phyloP scores from a whole-genome alignment of 2,797 vertebrate species.

The Mormyrops attenuatus region DNA sequence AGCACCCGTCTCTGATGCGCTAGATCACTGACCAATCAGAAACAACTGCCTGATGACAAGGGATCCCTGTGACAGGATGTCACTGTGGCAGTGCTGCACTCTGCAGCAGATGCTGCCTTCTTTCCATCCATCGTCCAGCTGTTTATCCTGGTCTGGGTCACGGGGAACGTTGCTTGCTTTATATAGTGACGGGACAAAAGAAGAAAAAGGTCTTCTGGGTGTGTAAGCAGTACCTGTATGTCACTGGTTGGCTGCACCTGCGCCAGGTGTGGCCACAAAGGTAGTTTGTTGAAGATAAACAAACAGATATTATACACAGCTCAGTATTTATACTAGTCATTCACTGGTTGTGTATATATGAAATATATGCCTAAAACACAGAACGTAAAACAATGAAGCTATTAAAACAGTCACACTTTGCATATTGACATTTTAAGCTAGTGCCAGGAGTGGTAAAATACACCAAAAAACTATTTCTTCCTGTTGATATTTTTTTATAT shows the following conservation, averaged over 20 bases:
- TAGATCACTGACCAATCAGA: not conserved
- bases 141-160: not conserved
- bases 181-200: not conserved
- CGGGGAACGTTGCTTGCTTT: not conserved
- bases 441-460: not conserved
- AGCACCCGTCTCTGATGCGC: not conserved
- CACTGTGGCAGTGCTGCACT: not conserved
- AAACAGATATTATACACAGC: conserved; percentile 1
- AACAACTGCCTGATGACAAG: not conserved
- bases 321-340: not conserved
- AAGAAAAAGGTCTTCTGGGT: not conserved
- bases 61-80: not conserved
- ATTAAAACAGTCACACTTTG: not conserved
- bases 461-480: not conserved
- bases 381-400: not conserved
- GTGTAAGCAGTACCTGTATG: not conserved
- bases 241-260: not conserved
- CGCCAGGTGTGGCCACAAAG: not conserved
- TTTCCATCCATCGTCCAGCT: not conserved
- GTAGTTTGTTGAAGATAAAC: not conserved
- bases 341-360: not conserved
- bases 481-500: not conserved
- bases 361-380: not conserved
- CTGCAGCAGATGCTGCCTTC: not conserved
- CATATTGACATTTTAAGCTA: not conserved